Percentiles rank a stretch among this genome's conserved stretches.
These are phyloP conservation scores for Hemibagrus guttatus DNA, from an alignment of 2,797 vertebrate genomes.

Conservation along the genomic window DNA sequence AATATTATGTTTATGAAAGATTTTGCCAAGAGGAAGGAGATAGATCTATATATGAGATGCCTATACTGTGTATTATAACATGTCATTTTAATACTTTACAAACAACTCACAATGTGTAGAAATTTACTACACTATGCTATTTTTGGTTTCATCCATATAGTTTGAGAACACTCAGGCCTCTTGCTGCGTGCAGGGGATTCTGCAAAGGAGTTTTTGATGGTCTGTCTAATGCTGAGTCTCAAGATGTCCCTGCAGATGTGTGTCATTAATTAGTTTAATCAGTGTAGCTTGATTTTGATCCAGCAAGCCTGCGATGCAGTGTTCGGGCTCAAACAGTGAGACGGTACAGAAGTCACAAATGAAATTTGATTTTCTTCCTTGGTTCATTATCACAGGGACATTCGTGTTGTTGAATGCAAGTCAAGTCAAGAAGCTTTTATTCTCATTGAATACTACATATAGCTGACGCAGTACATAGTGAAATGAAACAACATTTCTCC, in stretches of 20 bases:
- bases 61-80: not conserved
- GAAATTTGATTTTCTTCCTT: constrained; percentile 8
- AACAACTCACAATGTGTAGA: not conserved
- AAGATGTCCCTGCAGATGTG: constrained; percentile 48
- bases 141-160: not conserved
- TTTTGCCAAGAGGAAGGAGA: too few relatives aligned
- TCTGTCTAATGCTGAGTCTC: constrained; percentile 28
- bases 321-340: not conserved
- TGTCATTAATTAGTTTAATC: constrained; percentile 71
- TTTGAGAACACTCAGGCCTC: not conserved
- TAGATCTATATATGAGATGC: not conserved
- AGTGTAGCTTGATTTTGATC: constrained; percentile 43
- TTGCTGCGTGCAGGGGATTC: not conserved
- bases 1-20: too few relatives aligned
- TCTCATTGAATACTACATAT: too few relatives aligned
- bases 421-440: too few relatives aligned
- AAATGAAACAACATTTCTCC: too few relatives aligned
- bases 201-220: not conserved
- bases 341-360: not conserved
- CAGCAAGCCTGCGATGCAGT: constrained; percentile 42
- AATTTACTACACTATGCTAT: not conserved
- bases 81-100: not conserved
- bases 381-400: not conserved
- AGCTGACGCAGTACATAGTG: too few relatives aligned
- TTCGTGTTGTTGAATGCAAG: not conserved